Percentiles rank a stretch among this genome's conserved stretches.
These are phyloP conservation scores for Microtus pennsylvanicus DNA, from an alignment of 2,113 vertebrate species.

Conservation along the genomic window DNA sequence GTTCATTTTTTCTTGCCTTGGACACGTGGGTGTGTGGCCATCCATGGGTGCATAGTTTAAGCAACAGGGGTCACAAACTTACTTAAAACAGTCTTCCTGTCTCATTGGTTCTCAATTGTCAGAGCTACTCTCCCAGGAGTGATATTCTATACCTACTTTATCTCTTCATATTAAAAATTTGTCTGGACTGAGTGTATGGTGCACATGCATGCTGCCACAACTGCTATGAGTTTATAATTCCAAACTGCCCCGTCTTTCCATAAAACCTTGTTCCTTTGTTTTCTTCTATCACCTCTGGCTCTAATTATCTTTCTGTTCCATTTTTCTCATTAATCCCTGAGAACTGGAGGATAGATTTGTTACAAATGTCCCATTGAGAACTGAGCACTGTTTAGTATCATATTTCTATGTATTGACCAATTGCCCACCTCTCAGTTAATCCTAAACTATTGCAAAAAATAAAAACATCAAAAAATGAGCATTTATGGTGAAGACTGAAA, in stretches of 20 bases:
- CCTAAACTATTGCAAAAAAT: not conserved
- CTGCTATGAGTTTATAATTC: not conserved
- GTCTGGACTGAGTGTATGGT: not conserved
- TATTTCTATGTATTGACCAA: not conserved
- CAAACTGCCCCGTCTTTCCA: not conserved
- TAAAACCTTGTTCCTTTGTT: not conserved
- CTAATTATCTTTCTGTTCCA: not conserved
- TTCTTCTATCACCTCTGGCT: not conserved
- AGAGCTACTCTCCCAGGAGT: not conserved
- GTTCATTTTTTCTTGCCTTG: not conserved
- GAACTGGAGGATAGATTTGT: not conserved
- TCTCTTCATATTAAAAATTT: not conserved
- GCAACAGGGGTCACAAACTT: not conserved
- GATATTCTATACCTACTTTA: not conserved
- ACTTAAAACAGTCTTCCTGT: not conserved
- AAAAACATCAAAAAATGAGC: not conserved
- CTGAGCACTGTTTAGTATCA: not conserved
- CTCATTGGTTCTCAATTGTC: not conserved
- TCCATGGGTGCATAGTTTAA: not conserved
- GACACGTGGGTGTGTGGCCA: fast-evolving
- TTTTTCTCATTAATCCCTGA: not conserved
- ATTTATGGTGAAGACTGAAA: not conserved
- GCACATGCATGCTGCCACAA: no score
- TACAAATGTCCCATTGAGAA: not conserved
- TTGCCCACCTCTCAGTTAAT: not conserved